Percentiles rank a stretch among this genome's conserved stretches.
phyloP scores from a whole-genome alignment of 1,140 invertebrate genomes.

The Drosophila nigromelanica region DNA sequence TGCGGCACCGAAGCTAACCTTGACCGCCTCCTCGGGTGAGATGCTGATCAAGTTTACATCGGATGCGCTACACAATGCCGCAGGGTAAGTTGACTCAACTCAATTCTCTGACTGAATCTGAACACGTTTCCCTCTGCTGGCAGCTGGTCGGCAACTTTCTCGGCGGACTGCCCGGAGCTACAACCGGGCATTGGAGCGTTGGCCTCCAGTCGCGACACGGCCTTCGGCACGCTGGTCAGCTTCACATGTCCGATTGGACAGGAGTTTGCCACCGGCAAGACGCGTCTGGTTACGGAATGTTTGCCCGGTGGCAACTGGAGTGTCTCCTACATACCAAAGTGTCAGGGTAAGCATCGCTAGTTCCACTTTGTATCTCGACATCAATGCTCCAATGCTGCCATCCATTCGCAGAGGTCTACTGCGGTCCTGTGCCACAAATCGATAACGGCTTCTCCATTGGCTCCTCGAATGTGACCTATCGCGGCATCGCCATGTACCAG shows the following conservation, averaged over 20 bases:
- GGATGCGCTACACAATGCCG: constrained; percentile 92
- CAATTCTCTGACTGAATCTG: too few relatives aligned
- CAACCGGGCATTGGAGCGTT: constrained; percentile 93
- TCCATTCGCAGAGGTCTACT: constrained; percentile 92
- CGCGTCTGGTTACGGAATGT: constrained; percentile 93
- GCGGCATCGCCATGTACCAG: constrained; percentile 96
- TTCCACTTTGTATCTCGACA: background rate
- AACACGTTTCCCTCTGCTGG: background rate
- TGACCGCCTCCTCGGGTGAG: constrained; percentile 96
- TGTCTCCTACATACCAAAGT: constrained; percentile 95
- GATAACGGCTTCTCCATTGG: constrained; percentile 98
- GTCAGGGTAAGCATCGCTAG: constrained; percentile 87
- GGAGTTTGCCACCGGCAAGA: constrained; percentile 96
- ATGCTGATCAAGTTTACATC: constrained; percentile 95
- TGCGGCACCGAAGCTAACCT: constrained; percentile 90
- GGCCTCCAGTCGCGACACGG: constrained; percentile 95
- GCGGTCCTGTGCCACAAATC: constrained; percentile 98
- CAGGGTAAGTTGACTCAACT: constrained; percentile 73
- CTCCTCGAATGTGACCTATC: constrained; percentile 97
- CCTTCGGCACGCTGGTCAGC: constrained; percentile 94
- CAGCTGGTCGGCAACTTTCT: constrained; percentile 96
- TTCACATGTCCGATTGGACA: constrained; percentile 97
- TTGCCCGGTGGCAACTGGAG: constrained; percentile 96
- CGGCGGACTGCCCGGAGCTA: constrained; percentile 95
- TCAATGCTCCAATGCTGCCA: background rate